phyloP scores from a whole-genome alignment of 2,797 vertebrate species.

The Sebastes minor region DNA sequence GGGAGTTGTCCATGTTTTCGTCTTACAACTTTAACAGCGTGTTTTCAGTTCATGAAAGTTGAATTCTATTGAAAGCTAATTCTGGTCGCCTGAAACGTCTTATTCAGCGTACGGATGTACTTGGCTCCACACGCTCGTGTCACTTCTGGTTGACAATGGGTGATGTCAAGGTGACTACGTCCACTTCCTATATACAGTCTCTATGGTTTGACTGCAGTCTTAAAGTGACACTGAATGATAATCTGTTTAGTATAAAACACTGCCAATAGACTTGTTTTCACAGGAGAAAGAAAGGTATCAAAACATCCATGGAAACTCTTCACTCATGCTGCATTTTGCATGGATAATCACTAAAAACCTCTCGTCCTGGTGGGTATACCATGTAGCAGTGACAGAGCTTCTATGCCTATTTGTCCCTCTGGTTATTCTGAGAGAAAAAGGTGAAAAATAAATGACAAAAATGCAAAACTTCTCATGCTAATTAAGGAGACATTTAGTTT shows the following conservation, averaged over 20 bases:
- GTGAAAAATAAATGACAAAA: not conserved
- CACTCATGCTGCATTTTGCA: not conserved
- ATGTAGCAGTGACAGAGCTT: not conserved
- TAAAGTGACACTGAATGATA: not conserved
- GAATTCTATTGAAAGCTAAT: no score
- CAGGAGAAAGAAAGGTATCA: not conserved
- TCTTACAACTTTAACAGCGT: no score
- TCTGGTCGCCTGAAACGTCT: no score
- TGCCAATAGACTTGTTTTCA: not conserved
- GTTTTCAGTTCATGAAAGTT: no score
- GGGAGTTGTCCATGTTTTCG: no score
- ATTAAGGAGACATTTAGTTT: conserved; percentile 45
- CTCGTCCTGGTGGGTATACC: not conserved
- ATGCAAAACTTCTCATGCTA: not conserved
- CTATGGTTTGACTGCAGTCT: not conserved
- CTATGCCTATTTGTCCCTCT: not conserved
- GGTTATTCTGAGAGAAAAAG: not conserved
- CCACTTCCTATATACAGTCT: no score
- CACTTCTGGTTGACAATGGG: no score
- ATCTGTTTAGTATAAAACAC: not conserved
- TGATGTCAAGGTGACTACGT: no score
- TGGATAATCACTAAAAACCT: not conserved
- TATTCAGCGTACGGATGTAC: no score
- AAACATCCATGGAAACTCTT: not conserved
- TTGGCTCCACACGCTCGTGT: rapidly evolving